phyloP scores from a whole-genome alignment of 2,113 vertebrate species.

The Rhabdornis inornatus region DNA sequence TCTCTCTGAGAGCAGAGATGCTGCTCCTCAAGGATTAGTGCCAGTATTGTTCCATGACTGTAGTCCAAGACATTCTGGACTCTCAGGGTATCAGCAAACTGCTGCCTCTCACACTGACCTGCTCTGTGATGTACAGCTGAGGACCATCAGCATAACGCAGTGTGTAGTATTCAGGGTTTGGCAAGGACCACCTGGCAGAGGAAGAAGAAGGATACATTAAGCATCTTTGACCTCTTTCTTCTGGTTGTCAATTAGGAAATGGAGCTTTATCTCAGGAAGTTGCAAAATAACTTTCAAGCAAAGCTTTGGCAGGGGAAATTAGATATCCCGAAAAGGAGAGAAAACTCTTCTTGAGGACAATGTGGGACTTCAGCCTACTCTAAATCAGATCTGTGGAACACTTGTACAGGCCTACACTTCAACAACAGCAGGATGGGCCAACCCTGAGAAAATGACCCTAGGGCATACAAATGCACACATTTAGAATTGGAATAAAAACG shows the following conservation, averaged over 20 bases:
- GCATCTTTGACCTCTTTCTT: background rate
- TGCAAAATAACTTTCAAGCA: background rate
- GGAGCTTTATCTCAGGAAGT: background rate
- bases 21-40: background rate
- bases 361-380: background rate
- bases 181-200: constrained; percentile 87
- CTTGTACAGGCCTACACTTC: background rate
- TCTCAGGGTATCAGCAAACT: background rate
- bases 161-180: constrained; percentile 92
- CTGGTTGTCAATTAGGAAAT: background rate
- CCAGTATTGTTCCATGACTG: background rate
- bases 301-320: background rate
- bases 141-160: constrained; percentile 93
- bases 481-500: background rate
- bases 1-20: background rate
- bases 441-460: background rate
- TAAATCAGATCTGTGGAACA: background rate
- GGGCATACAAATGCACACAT: background rate
- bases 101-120: constrained; percentile 73
- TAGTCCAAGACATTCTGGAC: background rate
- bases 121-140: constrained; percentile 97
- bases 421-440: background rate
- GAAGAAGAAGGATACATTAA: background rate
- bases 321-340: background rate
- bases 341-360: background rate